Base-by-base conservation (phyloP, 1,140 invertebrate species). In the Lepidostoma basale region DNA sequence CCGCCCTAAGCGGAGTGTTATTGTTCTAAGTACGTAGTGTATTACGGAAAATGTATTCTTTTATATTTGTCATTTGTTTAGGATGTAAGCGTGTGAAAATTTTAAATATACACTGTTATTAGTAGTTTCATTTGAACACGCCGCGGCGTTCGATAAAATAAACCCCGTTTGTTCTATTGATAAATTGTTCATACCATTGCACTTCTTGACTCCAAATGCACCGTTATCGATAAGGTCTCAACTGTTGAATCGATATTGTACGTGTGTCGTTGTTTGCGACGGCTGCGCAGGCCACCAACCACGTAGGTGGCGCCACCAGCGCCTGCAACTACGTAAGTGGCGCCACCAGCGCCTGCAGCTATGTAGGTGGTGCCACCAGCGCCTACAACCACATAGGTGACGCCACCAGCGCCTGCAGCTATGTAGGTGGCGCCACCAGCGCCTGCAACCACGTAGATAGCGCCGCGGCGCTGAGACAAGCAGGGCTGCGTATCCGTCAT, bases 121-220 rank as follows among this genome's bases (percentile, higher is more conserved):
- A 47, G 22, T 66, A 66, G 33, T 65, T 52, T 56, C 20, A 18
- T 67, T 67, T 23, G 28, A 47, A 2, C 22, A 45, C 28, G 40
- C 23, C 42, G 54, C 58, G 20, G 26, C n/a, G 42, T 40, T 44
- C 39, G 58, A 68, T 59, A 58, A 49, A 23, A 3, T 22, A 26
- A 67, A 70, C 59, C 69, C 65, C 62, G 69, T 68, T 71, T 68
- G 66, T 72, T 72, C 66, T 68, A 59, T 68, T 58, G 20, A 72
- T 65, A 58, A 59, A 68, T 73, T 73, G 67, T 73, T 73, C 66
- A 52, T 68, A 65, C 56, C 62, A 30, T 65, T 56, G 70, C 70
- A 73, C 70, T 73, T 73, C 70, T 73, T 73, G 63, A 73, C 49
- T 73, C 63, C 58, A 56, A 44, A 63, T 47, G 70, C 66, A 68